These are phyloP conservation scores for Taxidea taxus DNA, from an alignment of 2,113 vertebrate species.

Conservation along the genomic window DNA sequence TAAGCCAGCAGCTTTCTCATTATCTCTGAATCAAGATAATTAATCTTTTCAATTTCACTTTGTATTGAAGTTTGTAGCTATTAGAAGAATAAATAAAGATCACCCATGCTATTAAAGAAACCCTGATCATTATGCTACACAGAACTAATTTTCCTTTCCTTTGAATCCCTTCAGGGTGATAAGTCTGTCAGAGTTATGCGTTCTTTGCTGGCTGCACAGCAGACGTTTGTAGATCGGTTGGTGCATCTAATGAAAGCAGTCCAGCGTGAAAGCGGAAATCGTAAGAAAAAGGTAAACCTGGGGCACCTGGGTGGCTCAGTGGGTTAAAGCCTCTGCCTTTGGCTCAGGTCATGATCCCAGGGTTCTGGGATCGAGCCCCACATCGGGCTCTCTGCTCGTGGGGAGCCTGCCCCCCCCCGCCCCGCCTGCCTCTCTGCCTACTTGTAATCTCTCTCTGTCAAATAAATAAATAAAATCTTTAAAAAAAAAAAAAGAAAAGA, in stretches of 20 bases:
- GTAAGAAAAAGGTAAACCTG: conserved; percentile 94
- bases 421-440: no score
- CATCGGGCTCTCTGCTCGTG: no score
- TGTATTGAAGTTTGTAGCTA: conserved; percentile 55
- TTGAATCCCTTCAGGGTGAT: conserved; percentile 88
- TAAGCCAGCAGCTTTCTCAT: conserved; percentile 30
- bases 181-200: conserved; percentile 98
- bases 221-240: conserved; percentile 96
- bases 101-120: conserved; percentile 55
- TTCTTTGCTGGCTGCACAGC: conserved; percentile 94
- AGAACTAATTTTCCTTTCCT: conserved; percentile 72
- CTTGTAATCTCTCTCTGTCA: no score
- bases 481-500: no score
- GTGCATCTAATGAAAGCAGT: conserved; percentile 99
- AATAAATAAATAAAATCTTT: no score
- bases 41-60: conserved; percentile 57
- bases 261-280: conserved; percentile 97
- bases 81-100: conserved; percentile 48
- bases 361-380: no score
- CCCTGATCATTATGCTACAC: conserved; percentile 22
- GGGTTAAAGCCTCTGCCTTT: no score
- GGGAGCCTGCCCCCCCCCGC: no score
- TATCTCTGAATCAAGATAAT: conserved; percentile 36
- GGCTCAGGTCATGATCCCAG: no score
- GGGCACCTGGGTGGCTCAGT: no score